Conservation (phyloP, 1,140 invertebrate species). For the Drosophila setifemur region DNA sequence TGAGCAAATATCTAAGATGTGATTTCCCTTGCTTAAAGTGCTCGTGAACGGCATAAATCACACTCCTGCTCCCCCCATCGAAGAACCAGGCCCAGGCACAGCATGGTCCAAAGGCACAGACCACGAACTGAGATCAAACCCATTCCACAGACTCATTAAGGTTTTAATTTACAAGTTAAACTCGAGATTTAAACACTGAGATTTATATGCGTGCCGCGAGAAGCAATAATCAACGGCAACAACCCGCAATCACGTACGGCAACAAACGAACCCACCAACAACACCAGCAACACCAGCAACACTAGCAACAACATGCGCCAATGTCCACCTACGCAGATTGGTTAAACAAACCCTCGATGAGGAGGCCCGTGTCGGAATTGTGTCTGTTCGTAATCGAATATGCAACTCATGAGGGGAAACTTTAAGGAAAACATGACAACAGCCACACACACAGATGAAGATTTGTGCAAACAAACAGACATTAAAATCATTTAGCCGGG, state of each 20-base stretch:
- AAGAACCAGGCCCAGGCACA: conserved; percentile 45
- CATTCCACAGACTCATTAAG: conserved; percentile 68
- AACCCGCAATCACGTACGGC: conserved; percentile 51
- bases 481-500: conserved; percentile 35
- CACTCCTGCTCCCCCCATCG: conserved; percentile 19
- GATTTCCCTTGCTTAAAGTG: conserved; percentile 20
- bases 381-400: conserved; percentile 43
- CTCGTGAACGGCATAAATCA: conserved; percentile 55
- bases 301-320: conserved; percentile 34
- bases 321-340: conserved; percentile 69
- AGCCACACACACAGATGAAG: conserved; percentile 7
- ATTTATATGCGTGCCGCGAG: conserved; percentile 66
- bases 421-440: conserved; percentile 43
- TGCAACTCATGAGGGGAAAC: conserved; percentile 45
- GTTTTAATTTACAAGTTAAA: conserved; percentile 78
- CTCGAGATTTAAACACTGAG: conserved; percentile 66
- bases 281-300: conserved; percentile 33
- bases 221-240: conserved; percentile 71
- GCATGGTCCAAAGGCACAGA: conserved; percentile 16
- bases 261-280: conserved; percentile 4
- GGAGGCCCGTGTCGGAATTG: conserved; percentile 20
- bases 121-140: neutral
- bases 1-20: neutral
- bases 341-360: conserved; percentile 49
- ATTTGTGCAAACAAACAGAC: conserved; percentile 57